phyloP scores from a whole-genome alignment of 92 coral and sea anemone genomes.

The Montipora capitata region DNA sequence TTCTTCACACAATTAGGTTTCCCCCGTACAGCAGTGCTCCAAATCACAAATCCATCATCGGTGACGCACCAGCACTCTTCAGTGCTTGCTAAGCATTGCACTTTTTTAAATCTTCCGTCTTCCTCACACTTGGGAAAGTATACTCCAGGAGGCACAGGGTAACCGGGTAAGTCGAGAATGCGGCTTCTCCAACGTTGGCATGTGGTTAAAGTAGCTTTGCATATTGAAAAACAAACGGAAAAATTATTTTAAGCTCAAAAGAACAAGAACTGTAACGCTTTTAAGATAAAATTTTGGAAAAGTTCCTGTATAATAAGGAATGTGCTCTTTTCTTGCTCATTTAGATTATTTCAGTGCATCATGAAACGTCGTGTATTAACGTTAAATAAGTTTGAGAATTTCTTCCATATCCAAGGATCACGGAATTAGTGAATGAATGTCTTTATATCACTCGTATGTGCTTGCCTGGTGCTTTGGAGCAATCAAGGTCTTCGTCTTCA shows the following conservation, averaged over 20 bases:
- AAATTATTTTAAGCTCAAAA: too few species aligned
- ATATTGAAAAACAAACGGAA: neutral
- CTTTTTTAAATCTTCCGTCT: slow-evolving; percentile 73
- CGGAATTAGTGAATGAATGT: too few species aligned
- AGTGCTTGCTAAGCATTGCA: slow-evolving; percentile 76
- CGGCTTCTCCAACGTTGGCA: slow-evolving; percentile 77
- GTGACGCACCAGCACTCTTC: slow-evolving; percentile 92
- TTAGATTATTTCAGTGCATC: too few species aligned
- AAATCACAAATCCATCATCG: slow-evolving; percentile 79
- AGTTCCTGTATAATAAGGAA: too few species aligned
- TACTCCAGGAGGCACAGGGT: slow-evolving; percentile 75
- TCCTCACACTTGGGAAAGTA: slow-evolving; percentile 73
- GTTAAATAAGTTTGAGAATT: too few species aligned
- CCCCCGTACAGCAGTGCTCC: slow-evolving; percentile 73
- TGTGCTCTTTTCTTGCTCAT: too few species aligned
- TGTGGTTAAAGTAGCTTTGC: slow-evolving; percentile 60
- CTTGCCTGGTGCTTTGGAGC: slow-evolving; percentile 78
- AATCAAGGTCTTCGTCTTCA: slow-evolving; percentile 60
- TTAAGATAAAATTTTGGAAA: too few species aligned
- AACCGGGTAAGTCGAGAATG: slow-evolving; percentile 73
- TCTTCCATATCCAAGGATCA: too few species aligned
- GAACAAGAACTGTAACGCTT: too few species aligned
- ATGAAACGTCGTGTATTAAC: too few species aligned
- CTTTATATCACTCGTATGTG: too few species aligned
- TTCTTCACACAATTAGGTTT: slow-evolving; percentile 74